A percentile compares a stretch with the other conserved stretches of the same genome.
Evolutionary conservation across 2,888 invertebrate genomes (phyloP).

Genomic region (Diarsia dahlii): DNA sequence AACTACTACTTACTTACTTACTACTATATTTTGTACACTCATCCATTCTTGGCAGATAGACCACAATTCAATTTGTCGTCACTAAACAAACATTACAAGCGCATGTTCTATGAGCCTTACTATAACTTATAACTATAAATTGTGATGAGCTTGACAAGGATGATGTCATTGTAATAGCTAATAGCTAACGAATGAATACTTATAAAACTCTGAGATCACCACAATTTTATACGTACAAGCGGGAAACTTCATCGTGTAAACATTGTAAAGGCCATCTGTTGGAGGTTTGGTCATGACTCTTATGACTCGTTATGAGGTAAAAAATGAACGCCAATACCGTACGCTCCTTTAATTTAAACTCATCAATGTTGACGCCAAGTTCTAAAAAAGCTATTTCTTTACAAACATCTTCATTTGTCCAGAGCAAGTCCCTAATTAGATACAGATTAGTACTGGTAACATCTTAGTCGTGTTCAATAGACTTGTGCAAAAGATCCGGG

Average conservation of each 20-base stretch:
- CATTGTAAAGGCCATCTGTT: conserved; percentile 56
- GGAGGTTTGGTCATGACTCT: conserved; percentile 38
- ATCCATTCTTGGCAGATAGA: conserved; percentile 8
- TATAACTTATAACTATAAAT: conserved; percentile 55
- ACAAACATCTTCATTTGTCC: conserved; percentile 41
- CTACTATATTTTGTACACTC: neutral
- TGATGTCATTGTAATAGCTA: conserved; percentile 85
- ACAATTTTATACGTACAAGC: conserved; percentile 74
- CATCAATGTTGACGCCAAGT: conserved; percentile 1
- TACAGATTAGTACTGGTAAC: conserved; percentile 45
- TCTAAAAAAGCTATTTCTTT: conserved; percentile 7
- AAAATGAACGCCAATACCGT: conserved; percentile 2
- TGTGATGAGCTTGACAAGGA: conserved; percentile 70
- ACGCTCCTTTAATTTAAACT: neutral
- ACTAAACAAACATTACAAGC: conserved; percentile 36
- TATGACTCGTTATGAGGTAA: conserved; percentile 19
- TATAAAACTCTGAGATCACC: conserved; percentile 83
- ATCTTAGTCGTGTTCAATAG: conserved; percentile 54
- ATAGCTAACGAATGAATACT: conserved; percentile 76
- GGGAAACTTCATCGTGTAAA: conserved; percentile 69
- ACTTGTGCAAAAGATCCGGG: conserved; percentile 53
- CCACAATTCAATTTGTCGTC: conserved; percentile 2
- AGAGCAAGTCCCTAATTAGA: conserved; percentile 41
- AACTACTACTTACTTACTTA: no score
- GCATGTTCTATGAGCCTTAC: conserved; percentile 43